phyloP scores from a whole-genome alignment of 2,888 invertebrate species.

The Iselma pallidipennis region DNA sequence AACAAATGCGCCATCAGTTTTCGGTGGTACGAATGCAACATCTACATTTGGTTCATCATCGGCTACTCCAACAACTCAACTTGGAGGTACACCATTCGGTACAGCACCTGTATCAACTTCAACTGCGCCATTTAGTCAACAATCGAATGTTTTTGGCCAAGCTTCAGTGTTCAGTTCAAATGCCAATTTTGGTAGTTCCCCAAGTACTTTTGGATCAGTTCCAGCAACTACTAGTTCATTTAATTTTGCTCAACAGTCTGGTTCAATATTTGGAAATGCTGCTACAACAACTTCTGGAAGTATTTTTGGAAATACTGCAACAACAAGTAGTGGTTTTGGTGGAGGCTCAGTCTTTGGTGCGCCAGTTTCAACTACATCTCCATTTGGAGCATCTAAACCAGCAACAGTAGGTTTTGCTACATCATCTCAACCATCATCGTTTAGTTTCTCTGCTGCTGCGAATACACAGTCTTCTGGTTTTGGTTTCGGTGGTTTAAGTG shows the following conservation, averaged over 20 bases:
- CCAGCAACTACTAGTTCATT: neutral
- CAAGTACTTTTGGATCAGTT: slow-evolving; percentile 12
- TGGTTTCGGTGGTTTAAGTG: slow-evolving; percentile 41
- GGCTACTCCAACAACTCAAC: slow-evolving; percentile 16
- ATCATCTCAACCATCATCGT: slow-evolving; percentile 25
- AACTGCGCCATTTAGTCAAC: neutral
- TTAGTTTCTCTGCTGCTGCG: slow-evolving; percentile 29
- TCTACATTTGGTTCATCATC: slow-evolving; percentile 37
- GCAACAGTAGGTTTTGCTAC: slow-evolving; percentile 34
- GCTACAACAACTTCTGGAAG: slow-evolving; percentile 25
- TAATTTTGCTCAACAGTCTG: slow-evolving; percentile 2
- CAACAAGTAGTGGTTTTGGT: slow-evolving; percentile 8
- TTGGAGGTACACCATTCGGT: slow-evolving; percentile 3
- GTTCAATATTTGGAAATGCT: slow-evolving; percentile 23
- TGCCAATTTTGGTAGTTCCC: slow-evolving; percentile 1
- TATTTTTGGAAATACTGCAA: slow-evolving; percentile 33
- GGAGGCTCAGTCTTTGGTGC: slow-evolving; percentile 12
- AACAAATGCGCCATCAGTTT: slow-evolving; percentile 13
- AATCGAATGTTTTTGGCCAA: slow-evolving; percentile 4
- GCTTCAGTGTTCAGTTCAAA: neutral
- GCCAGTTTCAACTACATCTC: slow-evolving; percentile 3
- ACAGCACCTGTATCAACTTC: neutral
- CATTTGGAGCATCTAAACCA: slow-evolving; percentile 13
- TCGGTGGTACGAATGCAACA: slow-evolving; percentile 23
- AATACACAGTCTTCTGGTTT: slow-evolving; percentile 30